phyloP scores from a whole-genome alignment of 2,888 invertebrate species.

The Zygogramma bicolorata region DNA sequence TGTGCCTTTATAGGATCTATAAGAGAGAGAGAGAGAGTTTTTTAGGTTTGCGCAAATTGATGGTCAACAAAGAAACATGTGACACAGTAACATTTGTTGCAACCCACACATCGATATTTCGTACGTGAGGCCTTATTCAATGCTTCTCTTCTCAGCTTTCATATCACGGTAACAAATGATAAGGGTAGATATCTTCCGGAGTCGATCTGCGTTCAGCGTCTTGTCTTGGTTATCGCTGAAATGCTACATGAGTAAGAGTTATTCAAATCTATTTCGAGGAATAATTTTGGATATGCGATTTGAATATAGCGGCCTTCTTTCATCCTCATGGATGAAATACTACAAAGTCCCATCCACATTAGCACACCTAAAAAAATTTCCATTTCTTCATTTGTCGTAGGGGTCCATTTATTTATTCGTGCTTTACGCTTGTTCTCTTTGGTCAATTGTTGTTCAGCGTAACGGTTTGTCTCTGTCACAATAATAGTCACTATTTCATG shows the following conservation, averaged over 20 bases:
- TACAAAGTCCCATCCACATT: neutral
- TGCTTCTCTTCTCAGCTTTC: too few relatives aligned
- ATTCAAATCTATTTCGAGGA: neutral
- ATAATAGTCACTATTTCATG: neutral
- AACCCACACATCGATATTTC: too few relatives aligned
- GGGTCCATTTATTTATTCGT: constrained; percentile 1
- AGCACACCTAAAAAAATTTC: neutral
- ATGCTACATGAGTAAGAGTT: neutral
- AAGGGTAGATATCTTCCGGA: too few relatives aligned
- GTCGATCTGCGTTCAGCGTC: too few relatives aligned
- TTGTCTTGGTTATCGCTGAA: constrained; percentile 11
- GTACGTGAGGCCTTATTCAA: too few relatives aligned
- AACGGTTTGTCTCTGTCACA: neutral
- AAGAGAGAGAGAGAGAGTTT: too few relatives aligned
- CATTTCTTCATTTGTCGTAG: constrained; percentile 2
- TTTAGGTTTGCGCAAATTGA: too few relatives aligned
- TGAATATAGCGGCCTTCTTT: neutral
- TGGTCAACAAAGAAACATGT: too few relatives aligned
- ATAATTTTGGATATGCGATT: neutral
- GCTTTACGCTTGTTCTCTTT: constrained; percentile 2
- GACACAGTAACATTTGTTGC: too few relatives aligned
- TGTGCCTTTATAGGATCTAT: too few relatives aligned
- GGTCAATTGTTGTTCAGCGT: constrained; percentile 7
- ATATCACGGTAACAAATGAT: too few relatives aligned
- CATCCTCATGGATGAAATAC: too few relatives aligned